Percentiles rank a stretch among this genome's conserved stretches.
Evolutionary conservation across 1,140 invertebrate genomes (phyloP).

Genomic region (Eriocheir sinensis): DNA sequence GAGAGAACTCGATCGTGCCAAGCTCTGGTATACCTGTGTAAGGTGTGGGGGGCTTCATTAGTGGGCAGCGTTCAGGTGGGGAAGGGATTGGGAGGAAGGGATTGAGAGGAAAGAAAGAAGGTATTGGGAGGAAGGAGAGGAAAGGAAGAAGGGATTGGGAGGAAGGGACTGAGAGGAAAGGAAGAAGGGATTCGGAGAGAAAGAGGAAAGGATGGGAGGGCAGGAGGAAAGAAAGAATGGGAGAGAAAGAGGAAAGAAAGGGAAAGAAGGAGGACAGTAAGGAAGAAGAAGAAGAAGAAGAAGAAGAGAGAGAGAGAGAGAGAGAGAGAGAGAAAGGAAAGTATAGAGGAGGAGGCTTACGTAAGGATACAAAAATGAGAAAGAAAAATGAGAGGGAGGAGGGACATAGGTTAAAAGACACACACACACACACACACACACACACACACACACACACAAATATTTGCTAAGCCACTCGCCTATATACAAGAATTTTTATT

Average conservation of each 20-base stretch:
- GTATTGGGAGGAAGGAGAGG: not conserved
- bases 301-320: not conserved
- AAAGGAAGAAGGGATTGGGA: not conserved
- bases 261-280: not conserved
- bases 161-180: not conserved
- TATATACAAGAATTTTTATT: not conserved
- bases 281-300: not conserved
- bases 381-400: too few relatives aligned
- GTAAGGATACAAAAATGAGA: too few relatives aligned
- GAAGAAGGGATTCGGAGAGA: not conserved
- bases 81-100: not conserved
- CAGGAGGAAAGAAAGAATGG: not conserved
- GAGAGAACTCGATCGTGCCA: conserved; percentile 87
- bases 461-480: not conserved
- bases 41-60: not conserved
- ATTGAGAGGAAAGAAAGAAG: not conserved
- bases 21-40: conserved; percentile 64
- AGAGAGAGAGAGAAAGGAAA: too few relatives aligned
- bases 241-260: not conserved
- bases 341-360: not conserved
- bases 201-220: not conserved
- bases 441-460: not conserved
- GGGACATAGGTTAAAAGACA: not conserved
- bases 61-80: too few relatives aligned
- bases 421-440: not conserved